phyloP scores from a whole-genome alignment of 2,888 invertebrate species.

The Luperina nickerlii region DNA sequence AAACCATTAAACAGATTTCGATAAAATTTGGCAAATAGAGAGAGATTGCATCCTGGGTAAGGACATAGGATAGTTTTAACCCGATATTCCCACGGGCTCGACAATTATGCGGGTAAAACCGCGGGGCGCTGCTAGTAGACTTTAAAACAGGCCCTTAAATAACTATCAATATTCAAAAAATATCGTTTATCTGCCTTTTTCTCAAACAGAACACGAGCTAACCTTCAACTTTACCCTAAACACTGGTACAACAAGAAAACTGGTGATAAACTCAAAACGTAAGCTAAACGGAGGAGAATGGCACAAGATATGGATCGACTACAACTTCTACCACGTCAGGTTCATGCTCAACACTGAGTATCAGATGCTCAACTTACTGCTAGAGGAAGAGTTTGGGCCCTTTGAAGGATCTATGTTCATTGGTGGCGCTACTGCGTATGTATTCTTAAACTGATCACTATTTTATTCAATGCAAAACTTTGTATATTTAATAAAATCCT shows the following conservation, averaged over 20 bases:
- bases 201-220: conserved; percentile 93
- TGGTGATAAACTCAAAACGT: conserved; percentile 95
- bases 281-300: conserved; percentile 97
- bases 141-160: not conserved
- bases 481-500: not conserved
- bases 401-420: conserved; percentile 98
- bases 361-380: conserved; percentile 95
- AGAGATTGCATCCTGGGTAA: too few species aligned
- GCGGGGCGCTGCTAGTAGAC: too few species aligned
- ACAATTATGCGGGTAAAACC: too few species aligned
- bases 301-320: conserved; percentile 99
- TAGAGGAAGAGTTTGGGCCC: conserved; percentile 97
- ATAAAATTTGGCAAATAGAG: too few species aligned
- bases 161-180: not conserved
- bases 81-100: too few species aligned
- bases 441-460: conserved; percentile 65
- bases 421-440: conserved; percentile 97
- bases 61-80: too few species aligned
- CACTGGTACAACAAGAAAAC: conserved; percentile 94
- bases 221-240: conserved; percentile 97
- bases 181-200: not conserved
- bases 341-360: conserved; percentile 98
- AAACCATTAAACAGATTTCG: too few species aligned
- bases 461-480: not conserved
- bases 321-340: conserved; percentile 97